Conservation (phyloP, 2,888 invertebrate genomes). For the Gisinianus flammeolus region DNA sequence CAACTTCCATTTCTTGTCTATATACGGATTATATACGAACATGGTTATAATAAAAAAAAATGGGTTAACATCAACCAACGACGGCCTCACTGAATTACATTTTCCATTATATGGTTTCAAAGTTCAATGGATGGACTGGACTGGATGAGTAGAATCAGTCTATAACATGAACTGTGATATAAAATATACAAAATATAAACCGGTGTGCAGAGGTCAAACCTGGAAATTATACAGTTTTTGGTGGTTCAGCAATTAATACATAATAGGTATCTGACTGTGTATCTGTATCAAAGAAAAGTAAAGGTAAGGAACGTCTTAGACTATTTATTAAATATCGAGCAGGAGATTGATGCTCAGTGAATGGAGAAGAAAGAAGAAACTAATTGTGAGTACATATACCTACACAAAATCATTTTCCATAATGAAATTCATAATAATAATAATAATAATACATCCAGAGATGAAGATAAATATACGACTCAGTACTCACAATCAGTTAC, state of each 20-base stretch:
- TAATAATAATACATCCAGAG: neutral
- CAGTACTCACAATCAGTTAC: no score
- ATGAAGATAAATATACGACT: neutral
- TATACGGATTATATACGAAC: no score
- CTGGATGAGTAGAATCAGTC: no score
- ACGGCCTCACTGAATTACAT: no score
- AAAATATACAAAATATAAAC: neutral
- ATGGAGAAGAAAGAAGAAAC: neutral
- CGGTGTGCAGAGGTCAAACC: neutral
- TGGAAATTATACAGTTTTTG: neutral
- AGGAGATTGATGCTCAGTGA: neutral
- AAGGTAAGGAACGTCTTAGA: neutral
- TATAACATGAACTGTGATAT: no score
- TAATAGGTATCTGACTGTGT: neutral
- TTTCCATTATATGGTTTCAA: no score
- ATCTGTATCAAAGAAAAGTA: neutral
- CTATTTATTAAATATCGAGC: slow-evolving; percentile 4
- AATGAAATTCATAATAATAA: slow-evolving; percentile 13
- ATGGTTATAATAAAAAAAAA: neutral
- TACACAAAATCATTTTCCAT: neutral
- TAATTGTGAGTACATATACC: neutral
- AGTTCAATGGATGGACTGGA: no score
- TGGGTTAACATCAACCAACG: neutral
- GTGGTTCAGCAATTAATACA: neutral
- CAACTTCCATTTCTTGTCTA: no score